Base-by-base conservation (phyloP, 2,113 vertebrate genomes). In the Xyliphius kryptos region DNA sequence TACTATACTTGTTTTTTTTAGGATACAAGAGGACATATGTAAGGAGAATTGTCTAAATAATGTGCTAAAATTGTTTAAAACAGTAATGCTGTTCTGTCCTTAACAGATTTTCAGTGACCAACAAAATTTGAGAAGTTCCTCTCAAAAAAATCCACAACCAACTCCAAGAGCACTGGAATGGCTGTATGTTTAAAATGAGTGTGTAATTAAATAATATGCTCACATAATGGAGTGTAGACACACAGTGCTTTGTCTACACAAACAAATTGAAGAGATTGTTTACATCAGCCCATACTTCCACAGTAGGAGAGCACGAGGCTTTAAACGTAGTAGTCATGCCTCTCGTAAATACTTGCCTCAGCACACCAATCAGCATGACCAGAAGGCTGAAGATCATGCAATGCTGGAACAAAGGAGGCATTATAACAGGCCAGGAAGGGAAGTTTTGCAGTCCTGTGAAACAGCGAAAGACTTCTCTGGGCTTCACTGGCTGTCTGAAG, bases 181-280 rank as follows among this genome's bases (percentile, higher is more conserved):
- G 70, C 60, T 76, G 67, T 77, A 75, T 71, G 79, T 79, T 69
- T 88, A 76, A 77, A 82, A 82, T 65, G 77, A 76, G 80, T n/a
- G n/a, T n/a, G n/a, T n/a, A n/a, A n/a, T 77, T 89, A 84, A 90
- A 86, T 87, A 87, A 80, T 83, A 73, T 63, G 56, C 71, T 75
- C 83, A 81, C 80, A 83, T 85, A 84, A 97, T 97, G 96, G 90
- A 97, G 87, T 88, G 90, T 83, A 93, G 83, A 5, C 91, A 95
- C 79, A 89, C 88, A 1, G 53, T 88, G 80, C 86, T 97, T 70
- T 85, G 83, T 72, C 90, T 98, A 59, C 88, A 89, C 72, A 81
- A 87, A 66, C 92, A 89, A 76, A 89, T 97, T 82, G 85, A 68
- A 21, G 95, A 98, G 83, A 78, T 89, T 57, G 92, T 92, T 88